Evolutionary conservation across 1,140 invertebrate species (phyloP).

Genomic region (Cecropterus lyciades): DNA sequence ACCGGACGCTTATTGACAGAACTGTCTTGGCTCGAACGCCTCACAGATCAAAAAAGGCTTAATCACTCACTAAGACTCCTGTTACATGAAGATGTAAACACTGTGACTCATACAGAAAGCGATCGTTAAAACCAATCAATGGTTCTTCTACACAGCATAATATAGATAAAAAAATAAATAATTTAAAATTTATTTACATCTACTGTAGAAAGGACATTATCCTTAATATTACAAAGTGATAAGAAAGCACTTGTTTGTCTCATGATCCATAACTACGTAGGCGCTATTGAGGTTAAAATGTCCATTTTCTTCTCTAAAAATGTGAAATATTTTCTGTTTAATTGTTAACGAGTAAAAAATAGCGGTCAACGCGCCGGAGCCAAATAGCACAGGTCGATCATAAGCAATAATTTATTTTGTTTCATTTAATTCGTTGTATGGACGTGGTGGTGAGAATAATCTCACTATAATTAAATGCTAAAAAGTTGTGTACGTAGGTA

Average conservation of each 20-base stretch:
- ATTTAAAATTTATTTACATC: background rate
- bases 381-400: background rate
- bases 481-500: slow-evolving; percentile 45
- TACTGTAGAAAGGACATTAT: slow-evolving; percentile 1
- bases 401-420: background rate
- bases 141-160: background rate
- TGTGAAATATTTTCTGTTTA: slow-evolving; percentile 14
- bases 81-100: slow-evolving; percentile 31
- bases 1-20: slow-evolving; percentile 74
- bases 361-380: slow-evolving; percentile 3
- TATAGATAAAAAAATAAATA: background rate
- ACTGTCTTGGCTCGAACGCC: slow-evolving; percentile 71
- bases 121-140: background rate
- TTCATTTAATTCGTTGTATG: slow-evolving; percentile 8
- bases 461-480: slow-evolving; percentile 33
- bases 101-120: background rate
- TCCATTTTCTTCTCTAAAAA: slow-evolving; percentile 25
- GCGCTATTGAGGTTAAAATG: slow-evolving; percentile 27
- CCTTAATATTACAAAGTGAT: background rate
- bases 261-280: slow-evolving; percentile 16
- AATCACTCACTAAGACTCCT: slow-evolving; percentile 33
- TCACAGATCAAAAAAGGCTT: slow-evolving; percentile 55
- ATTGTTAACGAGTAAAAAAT: slow-evolving; percentile 9
- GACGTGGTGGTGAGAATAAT: slow-evolving; percentile 1
- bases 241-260: slow-evolving; percentile 7